Conservation (phyloP, 2,888 invertebrate species). For the Cepaea hortensis region DNA sequence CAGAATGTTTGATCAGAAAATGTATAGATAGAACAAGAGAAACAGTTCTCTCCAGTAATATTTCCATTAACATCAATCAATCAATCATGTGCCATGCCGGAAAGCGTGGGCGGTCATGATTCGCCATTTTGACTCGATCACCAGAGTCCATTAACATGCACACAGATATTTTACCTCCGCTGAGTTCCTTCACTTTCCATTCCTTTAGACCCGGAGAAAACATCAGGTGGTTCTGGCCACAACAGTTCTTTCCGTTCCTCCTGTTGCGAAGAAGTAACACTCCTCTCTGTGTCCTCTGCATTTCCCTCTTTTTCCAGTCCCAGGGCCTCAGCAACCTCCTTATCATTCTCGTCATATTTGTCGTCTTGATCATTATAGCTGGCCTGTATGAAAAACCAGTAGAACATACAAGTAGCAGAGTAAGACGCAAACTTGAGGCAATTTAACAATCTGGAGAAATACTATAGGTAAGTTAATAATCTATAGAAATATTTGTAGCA, state of each 20-base stretch:
- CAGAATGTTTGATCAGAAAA: too few species aligned
- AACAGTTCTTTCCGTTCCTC: slow-evolving; percentile 52
- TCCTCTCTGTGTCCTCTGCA: slow-evolving; percentile 48
- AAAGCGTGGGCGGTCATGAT: too few species aligned
- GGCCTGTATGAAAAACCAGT: not conserved
- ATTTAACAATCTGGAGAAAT: too few species aligned
- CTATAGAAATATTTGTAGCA: too few species aligned
- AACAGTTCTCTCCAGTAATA: too few species aligned
- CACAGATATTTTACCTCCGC: slow-evolving; percentile 36
- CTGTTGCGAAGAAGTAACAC: not conserved
- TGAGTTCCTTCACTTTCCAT: slow-evolving; percentile 37
- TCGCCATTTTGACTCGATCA: too few species aligned
- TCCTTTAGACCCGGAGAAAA: slow-evolving; percentile 50
- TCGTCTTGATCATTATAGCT: slow-evolving; percentile 12
- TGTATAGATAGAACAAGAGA: too few species aligned
- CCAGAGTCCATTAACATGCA: too few species aligned
- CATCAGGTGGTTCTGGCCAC: slow-evolving; percentile 72
- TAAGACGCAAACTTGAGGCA: not conserved
- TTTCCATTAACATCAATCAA: too few species aligned
- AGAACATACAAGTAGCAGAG: not conserved
- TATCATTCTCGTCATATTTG: slow-evolving; percentile 36
- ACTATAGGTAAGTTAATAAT: too few species aligned
- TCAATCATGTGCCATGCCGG: too few species aligned
- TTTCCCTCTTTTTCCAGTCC: slow-evolving; percentile 58
- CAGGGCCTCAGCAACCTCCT: slow-evolving; percentile 52